Percentiles rank a stretch among this genome's conserved stretches.
These are phyloP conservation scores for Malurus melanocephalus DNA, from an alignment of 2,113 vertebrate species.

Conservation along the genomic window DNA sequence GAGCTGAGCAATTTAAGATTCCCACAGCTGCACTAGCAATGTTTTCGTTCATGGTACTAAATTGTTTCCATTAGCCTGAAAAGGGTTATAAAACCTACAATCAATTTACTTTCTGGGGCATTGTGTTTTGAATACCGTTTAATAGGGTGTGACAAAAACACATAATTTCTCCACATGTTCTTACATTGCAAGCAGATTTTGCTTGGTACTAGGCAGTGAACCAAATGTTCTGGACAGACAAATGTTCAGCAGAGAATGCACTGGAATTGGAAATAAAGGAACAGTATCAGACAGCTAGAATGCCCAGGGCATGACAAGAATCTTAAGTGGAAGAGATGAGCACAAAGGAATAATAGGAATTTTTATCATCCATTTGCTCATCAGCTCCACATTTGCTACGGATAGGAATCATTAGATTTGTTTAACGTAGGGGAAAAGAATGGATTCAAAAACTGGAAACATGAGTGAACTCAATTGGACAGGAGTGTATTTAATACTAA, in stretches of 20 bases:
- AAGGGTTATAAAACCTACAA: slow-evolving; percentile 75
- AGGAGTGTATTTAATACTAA: slow-evolving; percentile 48
- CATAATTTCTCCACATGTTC: slow-evolving; percentile 75
- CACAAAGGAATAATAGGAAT: slow-evolving; percentile 29
- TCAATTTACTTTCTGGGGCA: slow-evolving; percentile 76
- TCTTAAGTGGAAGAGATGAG: slow-evolving; percentile 43
- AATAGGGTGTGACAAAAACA: slow-evolving; percentile 76
- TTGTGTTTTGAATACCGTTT: slow-evolving; percentile 77
- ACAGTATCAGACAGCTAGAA: slow-evolving; percentile 23
- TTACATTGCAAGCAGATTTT: slow-evolving; percentile 64
- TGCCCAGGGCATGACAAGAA: slow-evolving; percentile 39
- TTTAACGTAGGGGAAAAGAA: slow-evolving; percentile 38
- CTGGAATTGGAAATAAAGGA: slow-evolving; percentile 43
- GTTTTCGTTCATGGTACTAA: slow-evolving; percentile 70
- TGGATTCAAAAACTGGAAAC: slow-evolving; percentile 22
- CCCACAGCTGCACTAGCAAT: slow-evolving; percentile 59
- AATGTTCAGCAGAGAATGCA: slow-evolving; percentile 19
- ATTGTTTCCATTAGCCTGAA: slow-evolving; percentile 74
- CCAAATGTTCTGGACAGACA: slow-evolving; percentile 35
- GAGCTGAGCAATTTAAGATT: slow-evolving; percentile 58
- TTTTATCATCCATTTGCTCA: slow-evolving; percentile 42
- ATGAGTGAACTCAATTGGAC: slow-evolving; percentile 18
- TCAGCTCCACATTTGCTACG: slow-evolving; percentile 20
- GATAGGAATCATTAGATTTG: slow-evolving; percentile 53
- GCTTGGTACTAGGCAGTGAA: slow-evolving; percentile 24